Evolutionary conservation across 2,113 vertebrate species (phyloP), one percentile per base, ranked within the genome.

Genomic region (Apodemus speciosus): DNA sequence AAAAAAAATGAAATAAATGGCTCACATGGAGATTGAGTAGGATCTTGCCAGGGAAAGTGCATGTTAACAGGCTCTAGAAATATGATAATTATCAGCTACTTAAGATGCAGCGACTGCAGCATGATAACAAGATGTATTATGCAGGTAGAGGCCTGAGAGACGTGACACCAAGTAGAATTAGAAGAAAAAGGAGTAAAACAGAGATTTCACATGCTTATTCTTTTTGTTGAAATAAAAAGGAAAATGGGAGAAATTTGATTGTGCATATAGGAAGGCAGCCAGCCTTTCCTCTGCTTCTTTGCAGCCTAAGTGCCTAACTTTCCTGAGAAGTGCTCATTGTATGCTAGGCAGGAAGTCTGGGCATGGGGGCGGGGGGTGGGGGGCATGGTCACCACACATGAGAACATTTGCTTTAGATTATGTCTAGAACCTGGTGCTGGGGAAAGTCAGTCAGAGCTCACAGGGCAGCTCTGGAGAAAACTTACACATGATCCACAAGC

Each of bases 61-160:
- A 97, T 97, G 92, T 88, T 96, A 96, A 95, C 80, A 92, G 91
- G 86, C 95, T 95, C 95, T 93, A 96, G 97, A 97, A 98, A 97
- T 96, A 93, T 73, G 83, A 88, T 97, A 13, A 51, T 97, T 97
- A 97, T 87, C 72, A 97, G 87, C 90, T 97, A 30, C 94, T 97
- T 97, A 95, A 97, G 92, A 97, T 97, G 93, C 93, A 66, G 91
- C 72, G 38, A 80, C 91, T 96, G 73, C 95, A 93, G 84, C 90
- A 86, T 91, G 95, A 91, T 97, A 97, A 96, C 53, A 83, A 97
- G 85, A 96, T 97, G 72, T 95, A 96, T 97, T 97, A 89, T 95
- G 83, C 92, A 97, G 94, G 71, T 95, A 94, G 95, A 96, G 96
- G 96, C 97, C 96, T 38, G 75, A 97, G 90, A 95, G 89, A 93